Percentiles rank a stretch among this genome's conserved stretches.
These are phyloP conservation scores for Macrosoma leucophasiata DNA, from an alignment of 2,888 invertebrate species.

Conservation along the genomic window DNA sequence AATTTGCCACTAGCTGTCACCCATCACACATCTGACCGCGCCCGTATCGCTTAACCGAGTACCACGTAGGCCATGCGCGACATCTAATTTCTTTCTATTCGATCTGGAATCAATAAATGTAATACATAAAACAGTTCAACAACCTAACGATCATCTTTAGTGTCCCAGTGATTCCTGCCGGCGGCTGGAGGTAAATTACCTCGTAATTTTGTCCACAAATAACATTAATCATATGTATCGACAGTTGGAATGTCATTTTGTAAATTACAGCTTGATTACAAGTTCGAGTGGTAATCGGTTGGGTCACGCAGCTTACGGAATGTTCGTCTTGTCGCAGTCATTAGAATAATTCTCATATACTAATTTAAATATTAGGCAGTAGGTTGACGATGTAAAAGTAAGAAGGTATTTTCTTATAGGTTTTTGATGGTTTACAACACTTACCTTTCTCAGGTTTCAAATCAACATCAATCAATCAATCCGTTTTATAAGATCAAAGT, in stretches of 20 bases:
- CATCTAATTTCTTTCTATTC: too few species aligned
- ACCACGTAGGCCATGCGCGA: too few species aligned
- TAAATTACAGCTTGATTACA: slow-evolving; percentile 32
- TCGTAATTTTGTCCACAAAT: slow-evolving; percentile 34
- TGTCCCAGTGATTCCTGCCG: slow-evolving; percentile 14
- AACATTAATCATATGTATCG: slow-evolving; percentile 33
- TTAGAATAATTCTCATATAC: slow-evolving; percentile 15
- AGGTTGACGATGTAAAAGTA: slow-evolving; percentile 1
- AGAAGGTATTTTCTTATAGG: neutral
- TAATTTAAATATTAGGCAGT: too few species aligned
- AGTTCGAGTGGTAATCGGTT: slow-evolving; percentile 30
- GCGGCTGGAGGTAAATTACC: slow-evolving; percentile 31
- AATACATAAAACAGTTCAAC: too few species aligned
- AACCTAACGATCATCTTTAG: slow-evolving; percentile 4
- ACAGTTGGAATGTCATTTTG: slow-evolving; percentile 35
- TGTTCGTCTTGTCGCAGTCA: slow-evolving; percentile 23
- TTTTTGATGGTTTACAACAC: neutral
- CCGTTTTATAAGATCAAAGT: neutral
- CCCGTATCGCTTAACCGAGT: too few species aligned
- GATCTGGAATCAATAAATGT: too few species aligned
- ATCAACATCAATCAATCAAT: neutral
- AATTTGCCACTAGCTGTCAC: too few species aligned
- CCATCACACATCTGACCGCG: too few species aligned
- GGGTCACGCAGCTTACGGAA: slow-evolving; percentile 32
- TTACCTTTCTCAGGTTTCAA: neutral